phyloP scores from a whole-genome alignment of 2,888 invertebrate species.

The Eudasyphora cyanicolor region DNA sequence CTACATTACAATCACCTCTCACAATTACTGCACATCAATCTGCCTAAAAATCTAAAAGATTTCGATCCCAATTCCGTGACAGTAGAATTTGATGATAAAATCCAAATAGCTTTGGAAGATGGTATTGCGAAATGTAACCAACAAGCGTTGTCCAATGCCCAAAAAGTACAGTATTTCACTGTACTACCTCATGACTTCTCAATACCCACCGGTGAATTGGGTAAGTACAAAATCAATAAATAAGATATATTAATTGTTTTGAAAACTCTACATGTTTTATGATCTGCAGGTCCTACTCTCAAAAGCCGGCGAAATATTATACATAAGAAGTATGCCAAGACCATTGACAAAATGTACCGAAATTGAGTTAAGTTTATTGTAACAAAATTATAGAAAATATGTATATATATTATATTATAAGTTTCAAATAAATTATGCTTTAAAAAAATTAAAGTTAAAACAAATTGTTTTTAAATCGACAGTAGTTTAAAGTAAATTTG shows the following conservation, averaged over 20 bases:
- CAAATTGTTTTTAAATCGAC: no score
- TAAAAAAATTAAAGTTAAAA: no score
- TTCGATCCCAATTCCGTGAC: slow-evolving; percentile 76
- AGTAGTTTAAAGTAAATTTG: no score
- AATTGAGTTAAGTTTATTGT: slow-evolving; percentile 52
- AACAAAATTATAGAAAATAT: no score
- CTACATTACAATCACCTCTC: slow-evolving; percentile 84
- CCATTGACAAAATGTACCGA: slow-evolving; percentile 73
- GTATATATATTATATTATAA: no score
- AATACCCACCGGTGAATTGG: slow-evolving; percentile 89
- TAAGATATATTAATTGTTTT: no score
- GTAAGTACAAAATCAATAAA: slow-evolving; percentile 60
- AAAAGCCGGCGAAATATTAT: slow-evolving; percentile 90
- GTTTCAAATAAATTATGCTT: no score
- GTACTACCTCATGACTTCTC: slow-evolving; percentile 93
- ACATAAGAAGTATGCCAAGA: slow-evolving; percentile 86
- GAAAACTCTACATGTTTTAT: no score
- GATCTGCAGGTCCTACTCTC: slow-evolving; percentile 87
- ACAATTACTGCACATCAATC: slow-evolving; percentile 81
- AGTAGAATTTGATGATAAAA: slow-evolving; percentile 82
- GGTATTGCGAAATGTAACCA: slow-evolving; percentile 89
- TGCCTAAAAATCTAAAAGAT: slow-evolving; percentile 67
- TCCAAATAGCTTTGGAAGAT: slow-evolving; percentile 86
- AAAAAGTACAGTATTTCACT: slow-evolving; percentile 91
- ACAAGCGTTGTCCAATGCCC: slow-evolving; percentile 90